These are phyloP conservation scores for Drosophila kohkoa DNA, from an alignment of 1,140 invertebrate genomes.

Conservation along the genomic window DNA sequence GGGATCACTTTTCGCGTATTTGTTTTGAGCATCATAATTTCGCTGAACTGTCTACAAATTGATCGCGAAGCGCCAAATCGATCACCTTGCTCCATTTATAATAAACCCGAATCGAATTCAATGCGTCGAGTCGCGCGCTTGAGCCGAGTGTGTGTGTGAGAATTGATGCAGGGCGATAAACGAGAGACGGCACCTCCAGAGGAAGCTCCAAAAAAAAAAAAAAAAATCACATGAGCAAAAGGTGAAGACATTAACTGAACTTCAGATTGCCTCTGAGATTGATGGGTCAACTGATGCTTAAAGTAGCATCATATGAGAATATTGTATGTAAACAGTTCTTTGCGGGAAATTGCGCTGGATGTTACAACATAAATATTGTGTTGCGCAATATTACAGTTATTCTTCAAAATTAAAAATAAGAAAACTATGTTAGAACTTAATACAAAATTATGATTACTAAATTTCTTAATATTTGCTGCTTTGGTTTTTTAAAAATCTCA, in stretches of 20 bases:
- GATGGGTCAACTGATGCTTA: slow-evolving; percentile 3
- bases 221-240: slow-evolving; percentile 1
- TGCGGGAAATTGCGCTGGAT: neutral
- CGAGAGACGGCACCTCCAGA: slow-evolving; percentile 22
- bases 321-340: neutral
- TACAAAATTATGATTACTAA: too few relatives aligned
- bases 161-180: slow-evolving; percentile 66
- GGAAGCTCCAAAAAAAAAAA: slow-evolving; percentile 34
- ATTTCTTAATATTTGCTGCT: too few relatives aligned
- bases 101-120: slow-evolving; percentile 59
- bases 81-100: slow-evolving; percentile 80
- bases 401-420: neutral
- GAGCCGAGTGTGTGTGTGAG: slow-evolving; percentile 66
- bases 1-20: slow-evolving; percentile 64
- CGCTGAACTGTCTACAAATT: slow-evolving; percentile 80
- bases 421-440: too few relatives aligned
- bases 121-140: slow-evolving; percentile 46
- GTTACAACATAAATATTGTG: neutral
- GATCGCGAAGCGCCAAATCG: slow-evolving; percentile 84
- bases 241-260: slow-evolving; percentile 7
- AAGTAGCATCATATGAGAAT: neutral
- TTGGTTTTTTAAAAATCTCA: too few relatives aligned
- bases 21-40: slow-evolving; percentile 72
- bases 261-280: slow-evolving; percentile 2
- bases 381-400: neutral